These are phyloP conservation scores for Calonectris borealis DNA, from an alignment of 2,113 vertebrate genomes.

Conservation along the genomic window DNA sequence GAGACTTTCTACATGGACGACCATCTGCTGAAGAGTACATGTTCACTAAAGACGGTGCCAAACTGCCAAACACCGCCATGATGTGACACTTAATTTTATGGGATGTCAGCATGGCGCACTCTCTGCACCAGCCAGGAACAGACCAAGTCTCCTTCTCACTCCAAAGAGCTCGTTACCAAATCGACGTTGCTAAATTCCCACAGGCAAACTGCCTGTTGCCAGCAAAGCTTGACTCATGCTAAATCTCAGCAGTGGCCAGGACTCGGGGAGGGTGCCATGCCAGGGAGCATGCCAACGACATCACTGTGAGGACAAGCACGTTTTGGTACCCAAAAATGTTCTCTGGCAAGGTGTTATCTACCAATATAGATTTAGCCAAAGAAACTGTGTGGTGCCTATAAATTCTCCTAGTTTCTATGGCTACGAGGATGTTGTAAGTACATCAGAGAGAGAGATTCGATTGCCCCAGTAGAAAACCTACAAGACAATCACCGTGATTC, in stretches of 20 bases:
- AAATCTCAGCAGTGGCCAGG: not conserved
- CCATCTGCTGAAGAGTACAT: not conserved
- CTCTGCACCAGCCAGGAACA: not conserved
- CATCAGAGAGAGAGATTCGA: not conserved
- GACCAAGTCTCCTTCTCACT: not conserved
- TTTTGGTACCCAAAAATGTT: not conserved
- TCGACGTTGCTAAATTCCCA: not conserved
- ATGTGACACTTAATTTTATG: not conserved
- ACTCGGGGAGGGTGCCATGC: accelerated
- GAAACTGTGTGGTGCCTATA: not conserved
- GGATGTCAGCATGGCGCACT: accelerated
- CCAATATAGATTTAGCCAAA: not conserved
- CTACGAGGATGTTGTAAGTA: not conserved
- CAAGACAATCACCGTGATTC: not conserved
- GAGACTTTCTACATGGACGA: not conserved
- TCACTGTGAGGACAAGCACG: accelerated
- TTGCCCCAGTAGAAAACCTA: not conserved
- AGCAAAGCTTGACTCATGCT: not conserved
- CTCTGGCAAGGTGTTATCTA: not conserved
- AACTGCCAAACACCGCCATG: accelerated
- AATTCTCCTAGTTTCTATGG: constrained; percentile 34
- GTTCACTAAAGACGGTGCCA: accelerated
- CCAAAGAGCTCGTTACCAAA: not conserved
- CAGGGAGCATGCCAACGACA: not conserved
- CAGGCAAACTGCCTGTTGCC: accelerated